Percentiles rank a stretch among this genome's conserved stretches.
Conservation (phyloP, 2,888 invertebrate genomes). For the Drosophila sordidula region DNA sequence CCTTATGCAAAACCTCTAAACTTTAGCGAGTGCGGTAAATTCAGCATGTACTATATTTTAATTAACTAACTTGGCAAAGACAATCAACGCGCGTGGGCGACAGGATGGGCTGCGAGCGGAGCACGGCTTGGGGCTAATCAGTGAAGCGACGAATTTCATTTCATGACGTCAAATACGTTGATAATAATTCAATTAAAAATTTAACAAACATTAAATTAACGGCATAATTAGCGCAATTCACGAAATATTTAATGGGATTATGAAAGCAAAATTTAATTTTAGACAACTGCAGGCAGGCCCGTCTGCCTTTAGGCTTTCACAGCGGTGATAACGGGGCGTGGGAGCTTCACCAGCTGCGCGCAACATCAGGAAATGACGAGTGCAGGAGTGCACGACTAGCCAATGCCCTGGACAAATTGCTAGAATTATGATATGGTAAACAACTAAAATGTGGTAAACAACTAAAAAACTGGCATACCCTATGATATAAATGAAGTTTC, state of each 20-base stretch:
- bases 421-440: no score
- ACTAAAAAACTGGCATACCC: no score
- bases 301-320: slow-evolving; percentile 20
- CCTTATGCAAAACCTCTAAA: slow-evolving; percentile 30
- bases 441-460: no score
- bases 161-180: slow-evolving; percentile 42
- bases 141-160: slow-evolving; percentile 38
- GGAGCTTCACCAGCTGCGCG: slow-evolving; percentile 15
- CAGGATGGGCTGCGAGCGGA: background rate
- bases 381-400: background rate
- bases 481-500: no score
- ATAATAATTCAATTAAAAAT: slow-evolving; percentile 68
- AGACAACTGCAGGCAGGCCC: slow-evolving; percentile 17
- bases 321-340: slow-evolving; percentile 10
- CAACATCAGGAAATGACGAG: background rate
- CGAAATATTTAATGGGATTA: slow-evolving; percentile 68
- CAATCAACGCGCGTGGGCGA: slow-evolving; percentile 28
- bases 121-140: slow-evolving; percentile 39
- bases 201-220: slow-evolving; percentile 71
- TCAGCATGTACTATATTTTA: slow-evolving; percentile 62
- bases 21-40: slow-evolving; percentile 29
- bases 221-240: slow-evolving; percentile 69
- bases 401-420: slow-evolving; percentile 10
- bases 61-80: slow-evolving; percentile 63
- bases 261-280: slow-evolving; percentile 62